A percentile compares a stretch with the other conserved stretches of the same genome.
Conservation (phyloP, 2,888 invertebrate genomes). For the Eulithis prunata region DNA sequence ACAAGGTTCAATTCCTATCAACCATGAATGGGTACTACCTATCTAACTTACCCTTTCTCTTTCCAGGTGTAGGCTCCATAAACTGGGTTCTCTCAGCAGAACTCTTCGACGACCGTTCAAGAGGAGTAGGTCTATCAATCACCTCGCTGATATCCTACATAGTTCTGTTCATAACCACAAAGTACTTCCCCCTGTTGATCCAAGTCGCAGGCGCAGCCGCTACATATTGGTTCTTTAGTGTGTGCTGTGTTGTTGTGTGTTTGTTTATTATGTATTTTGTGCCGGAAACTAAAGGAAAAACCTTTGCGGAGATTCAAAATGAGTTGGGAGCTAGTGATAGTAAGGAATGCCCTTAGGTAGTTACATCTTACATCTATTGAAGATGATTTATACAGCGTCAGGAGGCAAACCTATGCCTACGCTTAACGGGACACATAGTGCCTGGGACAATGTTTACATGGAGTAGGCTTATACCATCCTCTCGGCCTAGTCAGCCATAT, state of each 20-base stretch:
- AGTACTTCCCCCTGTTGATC: conserved; percentile 55
- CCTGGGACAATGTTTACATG: no score
- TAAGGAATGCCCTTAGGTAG: background rate
- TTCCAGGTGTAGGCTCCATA: conserved; percentile 62
- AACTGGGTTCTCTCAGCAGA: conserved; percentile 60
- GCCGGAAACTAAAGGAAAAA: conserved; percentile 72
- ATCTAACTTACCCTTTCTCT: conserved; percentile 1
- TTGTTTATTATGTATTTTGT: conserved; percentile 52
- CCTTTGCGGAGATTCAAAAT: conserved; percentile 64
- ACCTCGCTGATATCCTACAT: conserved; percentile 39
- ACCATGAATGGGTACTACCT: no score
- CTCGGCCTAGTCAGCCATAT: no score
- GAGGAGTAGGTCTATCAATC: conserved; percentile 55
- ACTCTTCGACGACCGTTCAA: conserved; percentile 58
- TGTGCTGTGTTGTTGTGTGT: conserved; percentile 47
- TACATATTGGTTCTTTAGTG: conserved; percentile 59
- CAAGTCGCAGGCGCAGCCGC: conserved; percentile 52
- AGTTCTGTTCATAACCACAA: conserved; percentile 52
- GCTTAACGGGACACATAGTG: no score
- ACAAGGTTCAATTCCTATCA: no score
- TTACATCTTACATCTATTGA: no score
- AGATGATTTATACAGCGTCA: no score
- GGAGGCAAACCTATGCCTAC: no score
- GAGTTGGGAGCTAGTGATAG: conserved; percentile 42
- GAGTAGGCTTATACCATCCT: no score